Conservation (phyloP, 1,140 invertebrate species). For the Heliconius congener region DNA sequence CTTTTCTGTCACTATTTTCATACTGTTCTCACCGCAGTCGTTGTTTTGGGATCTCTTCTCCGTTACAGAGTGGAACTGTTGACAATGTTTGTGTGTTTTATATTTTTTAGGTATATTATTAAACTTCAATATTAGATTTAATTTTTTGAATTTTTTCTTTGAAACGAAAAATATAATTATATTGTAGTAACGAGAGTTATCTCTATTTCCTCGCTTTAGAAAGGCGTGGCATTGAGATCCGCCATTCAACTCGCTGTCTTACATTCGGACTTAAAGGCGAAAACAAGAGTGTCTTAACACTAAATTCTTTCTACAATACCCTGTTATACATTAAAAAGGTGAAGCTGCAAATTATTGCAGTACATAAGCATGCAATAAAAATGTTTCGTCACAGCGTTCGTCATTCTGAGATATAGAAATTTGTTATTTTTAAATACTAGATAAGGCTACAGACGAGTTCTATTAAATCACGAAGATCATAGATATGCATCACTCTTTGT, state of each 20-base stretch:
- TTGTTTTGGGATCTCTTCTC: slow-evolving; percentile 69
- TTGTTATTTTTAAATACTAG: not conserved
- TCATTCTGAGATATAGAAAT: not conserved
- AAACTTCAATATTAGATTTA: too few species aligned
- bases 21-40: slow-evolving; percentile 70
- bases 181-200: too few species aligned
- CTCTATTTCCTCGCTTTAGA: too few species aligned
- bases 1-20: slow-evolving; percentile 72
- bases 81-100: slow-evolving; percentile 16
- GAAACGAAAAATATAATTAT: too few species aligned
- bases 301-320: not conserved
- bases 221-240: too few species aligned
- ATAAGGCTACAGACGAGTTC: not conserved
- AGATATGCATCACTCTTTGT: not conserved
- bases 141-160: too few species aligned
- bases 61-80: slow-evolving; percentile 73
- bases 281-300: too few species aligned
- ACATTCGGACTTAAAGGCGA: too few species aligned
- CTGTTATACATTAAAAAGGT: not conserved
- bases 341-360: not conserved
- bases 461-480: not conserved
- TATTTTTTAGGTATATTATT: not conserved
- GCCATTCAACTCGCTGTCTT: too few species aligned
- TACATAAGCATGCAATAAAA: not conserved
- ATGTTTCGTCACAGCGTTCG: not conserved